Base-by-base conservation (phyloP, 2,797 vertebrate genomes). In the Columba guinea region DNA sequence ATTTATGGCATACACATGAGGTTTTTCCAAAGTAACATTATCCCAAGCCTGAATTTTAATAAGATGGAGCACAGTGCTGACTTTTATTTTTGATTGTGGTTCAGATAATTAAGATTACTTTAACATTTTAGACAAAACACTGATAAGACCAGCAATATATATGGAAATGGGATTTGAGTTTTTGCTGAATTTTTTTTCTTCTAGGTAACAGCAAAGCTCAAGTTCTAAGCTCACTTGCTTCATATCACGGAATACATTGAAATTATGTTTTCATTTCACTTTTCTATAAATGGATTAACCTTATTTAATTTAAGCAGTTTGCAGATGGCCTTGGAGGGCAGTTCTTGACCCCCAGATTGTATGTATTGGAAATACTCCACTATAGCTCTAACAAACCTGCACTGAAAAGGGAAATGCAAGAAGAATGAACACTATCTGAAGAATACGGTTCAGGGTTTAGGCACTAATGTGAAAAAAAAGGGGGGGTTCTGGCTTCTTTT, bases 81-180 rank as follows among this genome's bases (percentile, higher is more conserved):
- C 70, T 94, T 97, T 91, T 65, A 87, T 95, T 96, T 94, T 93
- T 95, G 79, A 93, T 96, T 95, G 39, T 80, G 41, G 4, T 93
- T 94, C 84, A 77, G 85, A 95, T 95, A 70, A 79, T 82, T 94
- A 92, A 95, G 76, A 93, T 96, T 95, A 82, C 94, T 96, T 94
- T 44, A 90, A 88, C 74, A 97, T 89, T 95, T 95, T 84, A 97
- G 94, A 97, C 95, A 96, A 96, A 97, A 93, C 28, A 92, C 65
- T 70, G 95, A 95, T 95, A 97, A 97, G 62, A 88, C 87, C 80
- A 89, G 91, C 91, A 97, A 96, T 96, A 96, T 97, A 96, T 95
- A 97, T 97, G 95, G 95, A 96, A 97, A 96, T 97, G 32, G 55
- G 91, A 63, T 87, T 93, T 87, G 84, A 78, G 68, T 10, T 85